These are phyloP conservation scores for Dyspetes luteomarginatus DNA, from an alignment of 2,888 invertebrate species.

Conservation along the genomic window DNA sequence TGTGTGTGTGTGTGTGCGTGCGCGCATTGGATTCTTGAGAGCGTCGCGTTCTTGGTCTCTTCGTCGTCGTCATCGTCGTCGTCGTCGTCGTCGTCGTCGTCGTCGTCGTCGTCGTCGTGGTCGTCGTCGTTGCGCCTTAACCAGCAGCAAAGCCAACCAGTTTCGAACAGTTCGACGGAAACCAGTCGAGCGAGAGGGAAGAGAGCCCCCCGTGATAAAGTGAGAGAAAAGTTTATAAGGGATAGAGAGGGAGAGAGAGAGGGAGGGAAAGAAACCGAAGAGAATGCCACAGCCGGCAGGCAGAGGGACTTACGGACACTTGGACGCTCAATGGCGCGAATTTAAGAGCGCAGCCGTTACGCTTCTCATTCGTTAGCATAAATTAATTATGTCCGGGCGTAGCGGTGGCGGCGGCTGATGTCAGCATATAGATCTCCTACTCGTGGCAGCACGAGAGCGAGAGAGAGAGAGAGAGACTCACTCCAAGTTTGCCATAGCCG, in stretches of 20 bases:
- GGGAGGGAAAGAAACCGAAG: conserved; percentile 60
- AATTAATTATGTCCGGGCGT: conserved; percentile 80
- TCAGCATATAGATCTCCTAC: conserved; percentile 64
- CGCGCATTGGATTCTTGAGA: conserved; percentile 49
- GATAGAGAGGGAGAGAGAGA: conserved; percentile 50
- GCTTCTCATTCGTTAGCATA: conserved; percentile 83
- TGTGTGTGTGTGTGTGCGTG: conserved; percentile 1
- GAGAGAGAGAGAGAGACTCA: conserved; percentile 1
- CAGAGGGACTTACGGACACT: conserved; percentile 79
- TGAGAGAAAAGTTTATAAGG: conserved; percentile 48
- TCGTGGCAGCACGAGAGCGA: not conserved
- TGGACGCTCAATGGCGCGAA: conserved; percentile 83
- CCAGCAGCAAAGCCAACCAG: conserved; percentile 74
- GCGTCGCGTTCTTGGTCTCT: conserved; percentile 26
- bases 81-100: conserved; percentile 43
- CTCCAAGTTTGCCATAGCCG: too few relatives aligned
- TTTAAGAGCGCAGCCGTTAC: conserved; percentile 82
- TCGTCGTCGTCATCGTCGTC: conserved; percentile 50
- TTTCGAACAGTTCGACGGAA: conserved; percentile 81
- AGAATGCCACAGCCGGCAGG: conserved; percentile 69
- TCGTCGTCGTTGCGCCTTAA: conserved; percentile 55
- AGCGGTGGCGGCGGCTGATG: conserved; percentile 73
- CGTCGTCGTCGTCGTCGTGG: conserved; percentile 45
- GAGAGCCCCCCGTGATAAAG: conserved; percentile 58
- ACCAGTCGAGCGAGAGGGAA: conserved; percentile 78